Evolutionary conservation across 1,140 invertebrate species (phyloP).

Genomic region (Drosophila nigrodunni): DNA sequence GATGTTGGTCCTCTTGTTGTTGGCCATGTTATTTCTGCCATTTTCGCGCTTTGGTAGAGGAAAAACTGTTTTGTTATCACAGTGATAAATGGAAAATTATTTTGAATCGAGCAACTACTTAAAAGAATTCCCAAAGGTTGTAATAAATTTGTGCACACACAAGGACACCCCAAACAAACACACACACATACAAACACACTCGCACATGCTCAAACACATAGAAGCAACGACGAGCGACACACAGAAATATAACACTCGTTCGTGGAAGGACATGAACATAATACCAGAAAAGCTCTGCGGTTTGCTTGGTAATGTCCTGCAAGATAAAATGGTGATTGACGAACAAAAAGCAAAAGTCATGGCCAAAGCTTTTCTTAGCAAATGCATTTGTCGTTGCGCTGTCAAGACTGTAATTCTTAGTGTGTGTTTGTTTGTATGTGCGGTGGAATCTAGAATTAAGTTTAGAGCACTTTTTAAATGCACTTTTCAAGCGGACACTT

Average conservation of each 20-base stretch:
- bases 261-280: constrained; percentile 56
- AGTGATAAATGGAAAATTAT: constrained; percentile 84
- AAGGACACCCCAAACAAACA: constrained; percentile 31
- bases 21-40: constrained; percentile 75
- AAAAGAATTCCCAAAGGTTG: constrained; percentile 84
- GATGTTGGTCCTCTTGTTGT: constrained; percentile 6
- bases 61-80: constrained; percentile 82
- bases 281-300: constrained; percentile 58
- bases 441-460: constrained; percentile 1
- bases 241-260: constrained; percentile 12
- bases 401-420: not conserved
- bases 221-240: not conserved
- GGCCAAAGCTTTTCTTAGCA: constrained; percentile 73
- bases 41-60: constrained; percentile 65
- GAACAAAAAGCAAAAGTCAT: constrained; percentile 81
- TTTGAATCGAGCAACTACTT: constrained; percentile 83
- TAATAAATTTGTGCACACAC: constrained; percentile 74
- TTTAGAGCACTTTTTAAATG: constrained; percentile 17
- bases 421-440: constrained; percentile 9
- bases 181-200: constrained; percentile 19
- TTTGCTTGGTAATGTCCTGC: constrained; percentile 72
- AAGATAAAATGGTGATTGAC: constrained; percentile 81
- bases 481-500: constrained; percentile 12
- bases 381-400: constrained; percentile 69
- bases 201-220: not conserved